phyloP scores from a whole-genome alignment of 1,140 invertebrate genomes.

The Orius laevigatus region DNA sequence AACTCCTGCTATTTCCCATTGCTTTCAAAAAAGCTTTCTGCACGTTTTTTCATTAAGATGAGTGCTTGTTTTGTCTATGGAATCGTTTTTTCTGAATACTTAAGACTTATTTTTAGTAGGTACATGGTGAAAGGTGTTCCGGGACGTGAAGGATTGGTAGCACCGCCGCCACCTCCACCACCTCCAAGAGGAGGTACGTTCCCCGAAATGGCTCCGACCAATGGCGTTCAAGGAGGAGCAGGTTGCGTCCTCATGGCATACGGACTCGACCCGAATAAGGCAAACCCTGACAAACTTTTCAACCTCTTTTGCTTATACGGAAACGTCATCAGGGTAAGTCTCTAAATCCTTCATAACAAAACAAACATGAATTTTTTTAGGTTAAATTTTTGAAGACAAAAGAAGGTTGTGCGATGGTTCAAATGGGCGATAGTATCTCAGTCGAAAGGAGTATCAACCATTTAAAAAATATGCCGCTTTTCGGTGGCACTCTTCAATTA shows the following conservation, averaged over 20 bases:
- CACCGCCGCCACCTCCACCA: constrained; percentile 21
- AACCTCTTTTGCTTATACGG: constrained; percentile 98
- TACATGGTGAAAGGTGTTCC: constrained; percentile 12
- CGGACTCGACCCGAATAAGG: constrained; percentile 79
- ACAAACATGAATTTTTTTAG: constrained; percentile 35
- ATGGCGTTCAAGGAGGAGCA: constrained; percentile 24
- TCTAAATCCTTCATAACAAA: neutral
- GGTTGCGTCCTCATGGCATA: constrained; percentile 79
- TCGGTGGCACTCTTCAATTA: constrained; percentile 32
- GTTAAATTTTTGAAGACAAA: constrained; percentile 98
- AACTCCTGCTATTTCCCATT: too few species aligned
- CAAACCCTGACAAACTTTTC: constrained; percentile 94
- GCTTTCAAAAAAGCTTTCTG: too few species aligned
- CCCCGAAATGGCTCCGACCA: neutral
- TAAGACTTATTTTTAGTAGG: constrained; percentile 3
- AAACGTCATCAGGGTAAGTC: constrained; percentile 85
- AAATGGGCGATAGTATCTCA: constrained; percentile 91
- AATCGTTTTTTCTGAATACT: neutral
- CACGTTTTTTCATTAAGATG: too few species aligned
- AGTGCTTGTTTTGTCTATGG: neutral
- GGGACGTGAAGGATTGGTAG: constrained; percentile 13
- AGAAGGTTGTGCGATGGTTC: constrained; percentile 98
- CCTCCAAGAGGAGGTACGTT: constrained; percentile 27
- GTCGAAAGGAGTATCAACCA: constrained; percentile 89
- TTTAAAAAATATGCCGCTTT: constrained; percentile 65